Conservation (phyloP, 2,888 invertebrate species). For the Metopia argyrocephala region DNA sequence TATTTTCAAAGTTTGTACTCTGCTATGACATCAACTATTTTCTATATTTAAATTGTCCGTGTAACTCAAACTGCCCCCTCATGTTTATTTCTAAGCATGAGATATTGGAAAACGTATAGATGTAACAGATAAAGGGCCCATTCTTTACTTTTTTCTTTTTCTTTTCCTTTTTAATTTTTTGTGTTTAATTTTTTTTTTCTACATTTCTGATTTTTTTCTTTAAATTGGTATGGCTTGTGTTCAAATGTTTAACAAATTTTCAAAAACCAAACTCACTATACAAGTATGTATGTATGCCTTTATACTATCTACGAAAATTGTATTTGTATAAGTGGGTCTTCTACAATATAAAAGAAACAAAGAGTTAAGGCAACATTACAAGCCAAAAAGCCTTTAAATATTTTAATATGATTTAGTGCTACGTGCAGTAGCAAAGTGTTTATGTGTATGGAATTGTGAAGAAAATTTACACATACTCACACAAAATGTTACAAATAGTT, state of each 20-base stretch:
- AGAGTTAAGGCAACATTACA: background rate
- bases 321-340: conserved; percentile 34
- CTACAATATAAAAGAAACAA: background rate
- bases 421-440: conserved; percentile 63
- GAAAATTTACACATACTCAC: background rate
- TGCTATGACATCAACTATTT: too few species aligned
- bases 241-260: conserved; percentile 75
- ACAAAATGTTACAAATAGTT: background rate
- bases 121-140: conserved; percentile 67
- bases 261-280: conserved; percentile 49
- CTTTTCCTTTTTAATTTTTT: background rate
- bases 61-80: background rate
- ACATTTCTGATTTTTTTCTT: conserved; percentile 67
- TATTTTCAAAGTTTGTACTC: too few species aligned
- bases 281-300: background rate
- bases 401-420: conserved; percentile 76
- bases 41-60: too few species aligned
- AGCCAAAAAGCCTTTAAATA: conserved; percentile 72
- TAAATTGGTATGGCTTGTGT: conserved; percentile 69
- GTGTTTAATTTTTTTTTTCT: conserved; percentile 51
- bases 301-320: background rate
- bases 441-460: background rate
- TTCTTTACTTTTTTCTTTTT: conserved; percentile 63
- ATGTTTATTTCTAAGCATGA: background rate
- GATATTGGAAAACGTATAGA: background rate